Base-by-base conservation (phyloP, 2,113 vertebrate species). In the Paramormyrops kingsleyae region DNA sequence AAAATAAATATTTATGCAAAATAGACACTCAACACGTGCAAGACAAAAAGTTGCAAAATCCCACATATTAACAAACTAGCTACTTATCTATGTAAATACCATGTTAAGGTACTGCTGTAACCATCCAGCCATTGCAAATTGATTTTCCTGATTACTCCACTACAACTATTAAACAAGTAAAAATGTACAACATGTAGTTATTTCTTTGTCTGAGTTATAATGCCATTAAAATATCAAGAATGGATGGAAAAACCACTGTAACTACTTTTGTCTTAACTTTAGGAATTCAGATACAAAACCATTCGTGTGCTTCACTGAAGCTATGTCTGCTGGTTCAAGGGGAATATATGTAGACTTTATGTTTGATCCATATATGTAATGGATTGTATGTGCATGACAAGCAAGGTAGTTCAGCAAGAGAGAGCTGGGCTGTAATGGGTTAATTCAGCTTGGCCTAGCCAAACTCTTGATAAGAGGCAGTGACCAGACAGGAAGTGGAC, bases 401-500 rank as follows among this genome's bases (percentile, higher is more conserved):
- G 70, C 70, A 77, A 77, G 35, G 70, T 1, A 35, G 4, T 8
- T 77, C 84, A 52, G 13, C 24, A 87, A 8, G 21, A 52, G 49
- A 27, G 49, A 87, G n/a, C 12, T 52, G 85, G 49, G 47, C 1
- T 53, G 17, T 53, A 15, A 52, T 31, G 47, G n/a, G 85, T 87
- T 87, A 53, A 87, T 35, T 31, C 13, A 31, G 85, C 47, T 12
- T 31, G n/a, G 42, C 13, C 85, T 6, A 87, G n/a, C 46, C 31
- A 12, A 44, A 5, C 35, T 42, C 27, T 42, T 44, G 87, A 62
- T 88, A 88, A 62, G 53, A 62, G 31, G 35, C 87, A 88, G 3
- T 59, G 46, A 59, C 49, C 50, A 88, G 87, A 88, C 52, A 88
- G 87, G 87, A 88, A 88, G 53, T 12, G 35, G 35, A 24, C 35